Evolutionary conservation across 2,797 vertebrate species (phyloP), one percentile per base, ranked within the genome.

Genomic region (Myotis findleyi): DNA sequence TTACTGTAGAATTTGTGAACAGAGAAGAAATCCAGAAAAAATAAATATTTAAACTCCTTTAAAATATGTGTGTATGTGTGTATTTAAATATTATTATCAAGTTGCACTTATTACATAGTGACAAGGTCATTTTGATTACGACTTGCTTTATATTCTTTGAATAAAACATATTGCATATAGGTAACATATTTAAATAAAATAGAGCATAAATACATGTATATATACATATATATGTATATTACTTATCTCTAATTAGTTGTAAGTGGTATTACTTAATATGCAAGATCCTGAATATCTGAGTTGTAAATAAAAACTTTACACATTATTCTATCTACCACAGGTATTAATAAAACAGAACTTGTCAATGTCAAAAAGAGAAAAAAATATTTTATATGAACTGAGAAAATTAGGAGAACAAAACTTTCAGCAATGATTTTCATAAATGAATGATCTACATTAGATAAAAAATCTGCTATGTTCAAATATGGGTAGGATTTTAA

Each of bases 61-160:
- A 94, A 91, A 79, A 18, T 73, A 79, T 62, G 68, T 30, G 9
- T 73, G 79, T 57, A 64, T n/a, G 12, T 12, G 79, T 44, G 44
- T 73, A 95, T 27, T 23, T 93, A 95, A 96, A 87, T 77, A 91
- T 92, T 79, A 92, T 97, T 87, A 95, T 9, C 38, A 94, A 13
- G 79, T 90, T 12, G 30, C n/a, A 95, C 71, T 91, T 71, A 16
- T 69, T 82, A 93, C 87, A 62, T 49, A 85, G 17, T 69, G 49
- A 91, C 13, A 97, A 64, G 81, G 89, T 30, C 7, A 95, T 38
- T 53, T 14, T n/a, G 7, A 51, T 87, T 87, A 44, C 87, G 20
- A 38, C 94, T 96, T 96, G 59, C 51, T 72, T 53, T 47, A 89
- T 41, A 21, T 23, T 87, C 3, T 91, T 95, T 69, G 5, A 47